phyloP scores from a whole-genome alignment of 2,888 invertebrate species.

The Drosophila stalkeri region DNA sequence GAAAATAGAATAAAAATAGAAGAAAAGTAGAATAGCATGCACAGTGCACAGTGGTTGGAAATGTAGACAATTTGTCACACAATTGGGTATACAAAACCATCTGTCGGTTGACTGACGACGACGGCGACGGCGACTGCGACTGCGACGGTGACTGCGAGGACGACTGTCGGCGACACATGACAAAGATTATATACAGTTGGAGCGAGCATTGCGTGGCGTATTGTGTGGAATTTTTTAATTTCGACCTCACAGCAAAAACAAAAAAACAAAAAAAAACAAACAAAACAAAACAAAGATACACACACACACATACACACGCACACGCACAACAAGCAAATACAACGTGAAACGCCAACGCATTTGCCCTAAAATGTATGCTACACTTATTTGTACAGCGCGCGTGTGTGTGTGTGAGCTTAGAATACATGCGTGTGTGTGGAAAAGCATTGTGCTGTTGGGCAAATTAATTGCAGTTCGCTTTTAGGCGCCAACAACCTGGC shows the following conservation, averaged over 20 bases:
- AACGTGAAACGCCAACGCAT: slow-evolving; percentile 9
- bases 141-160: background rate
- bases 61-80: slow-evolving; percentile 76
- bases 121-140: background rate
- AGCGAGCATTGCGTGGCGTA: slow-evolving; percentile 41
- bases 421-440: slow-evolving; percentile 4
- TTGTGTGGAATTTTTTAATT: slow-evolving; percentile 78
- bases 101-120: slow-evolving; percentile 35
- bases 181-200: slow-evolving; percentile 53
- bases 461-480: slow-evolving; percentile 72
- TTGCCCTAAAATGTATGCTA: slow-evolving; percentile 41
- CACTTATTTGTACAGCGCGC: slow-evolving; percentile 36
- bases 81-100: slow-evolving; percentile 61
- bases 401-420: background rate
- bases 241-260: slow-evolving; percentile 39
- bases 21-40: slow-evolving; percentile 30
- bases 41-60: slow-evolving; percentile 54
- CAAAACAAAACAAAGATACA: background rate
- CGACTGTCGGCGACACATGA: slow-evolving; percentile 60
- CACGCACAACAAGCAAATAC: slow-evolving; percentile 2
- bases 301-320: background rate
- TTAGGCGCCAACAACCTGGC: slow-evolving; percentile 38
- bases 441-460: slow-evolving; percentile 23
- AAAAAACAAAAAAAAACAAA: slow-evolving; percentile 23
- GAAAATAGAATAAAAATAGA: slow-evolving; percentile 1